Conservation (phyloP, 2,797 vertebrate genomes). For the Clarias pachynema region DNA sequence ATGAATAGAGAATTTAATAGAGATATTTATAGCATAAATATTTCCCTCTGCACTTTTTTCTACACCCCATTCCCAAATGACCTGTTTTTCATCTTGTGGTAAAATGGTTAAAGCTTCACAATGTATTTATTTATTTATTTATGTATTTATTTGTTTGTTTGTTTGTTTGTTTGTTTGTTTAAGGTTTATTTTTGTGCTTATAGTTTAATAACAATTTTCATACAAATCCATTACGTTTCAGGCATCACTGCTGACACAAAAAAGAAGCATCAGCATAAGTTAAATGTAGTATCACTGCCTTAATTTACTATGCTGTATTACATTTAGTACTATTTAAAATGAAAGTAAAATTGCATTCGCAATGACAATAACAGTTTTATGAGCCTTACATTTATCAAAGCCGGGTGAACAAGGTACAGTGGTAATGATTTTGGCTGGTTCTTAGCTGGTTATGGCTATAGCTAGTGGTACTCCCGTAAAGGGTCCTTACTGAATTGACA, state of each 20-base stretch:
- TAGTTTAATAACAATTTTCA: background rate
- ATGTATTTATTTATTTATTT: too few relatives aligned
- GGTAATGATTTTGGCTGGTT: too few relatives aligned
- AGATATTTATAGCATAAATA: background rate
- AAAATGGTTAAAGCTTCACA: background rate
- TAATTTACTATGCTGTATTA: background rate
- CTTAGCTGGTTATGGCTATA: too few relatives aligned
- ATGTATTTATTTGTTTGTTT: too few relatives aligned
- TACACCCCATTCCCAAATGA: background rate
- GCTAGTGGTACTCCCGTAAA: too few relatives aligned
- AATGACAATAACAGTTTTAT: background rate
- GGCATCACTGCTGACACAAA: background rate
- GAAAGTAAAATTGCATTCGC: background rate
- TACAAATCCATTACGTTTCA: background rate
- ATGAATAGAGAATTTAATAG: background rate
- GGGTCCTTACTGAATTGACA: too few relatives aligned
- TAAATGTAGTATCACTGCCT: background rate
- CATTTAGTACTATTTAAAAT: background rate
- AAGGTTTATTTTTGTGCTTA: background rate
- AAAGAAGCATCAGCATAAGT: background rate
- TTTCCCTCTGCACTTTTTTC: background rate
- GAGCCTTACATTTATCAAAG: background rate
- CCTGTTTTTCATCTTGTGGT: constrained; percentile 7
- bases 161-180: background rate
- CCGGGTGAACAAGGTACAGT: too few relatives aligned